These are phyloP conservation scores for Glyphotaelius pellucidus DNA, from an alignment of 2,888 invertebrate genomes.

Conservation along the genomic window DNA sequence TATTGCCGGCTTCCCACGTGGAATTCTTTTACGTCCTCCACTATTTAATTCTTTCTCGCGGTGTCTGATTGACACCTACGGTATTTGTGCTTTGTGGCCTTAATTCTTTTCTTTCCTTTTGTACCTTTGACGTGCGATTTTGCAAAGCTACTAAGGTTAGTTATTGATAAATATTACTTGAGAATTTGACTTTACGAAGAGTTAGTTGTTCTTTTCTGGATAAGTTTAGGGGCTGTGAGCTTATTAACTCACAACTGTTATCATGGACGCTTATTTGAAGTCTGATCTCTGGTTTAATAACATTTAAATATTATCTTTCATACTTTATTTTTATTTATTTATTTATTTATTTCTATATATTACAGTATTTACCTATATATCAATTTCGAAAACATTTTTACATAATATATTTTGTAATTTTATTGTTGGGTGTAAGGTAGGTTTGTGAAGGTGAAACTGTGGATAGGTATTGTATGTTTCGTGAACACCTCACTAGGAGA, in stretches of 20 bases:
- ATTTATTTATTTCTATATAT: too few relatives aligned
- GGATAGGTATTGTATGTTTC: too few relatives aligned
- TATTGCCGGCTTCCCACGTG: background rate
- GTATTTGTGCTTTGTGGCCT: background rate
- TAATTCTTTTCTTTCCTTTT: background rate
- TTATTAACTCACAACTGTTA: background rate
- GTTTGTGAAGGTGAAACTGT: too few relatives aligned
- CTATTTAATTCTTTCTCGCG: background rate
- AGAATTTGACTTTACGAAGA: background rate
- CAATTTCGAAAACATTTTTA: too few relatives aligned
- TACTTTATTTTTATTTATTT: too few relatives aligned
- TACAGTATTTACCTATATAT: too few relatives aligned
- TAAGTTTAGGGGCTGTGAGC: background rate
- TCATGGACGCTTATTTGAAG: background rate
- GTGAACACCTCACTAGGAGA: too few relatives aligned
- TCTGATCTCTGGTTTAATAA: too few relatives aligned
- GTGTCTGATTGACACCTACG: background rate
- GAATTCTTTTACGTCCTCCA: background rate
- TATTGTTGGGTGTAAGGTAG: too few relatives aligned
- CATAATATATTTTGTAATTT: too few relatives aligned
- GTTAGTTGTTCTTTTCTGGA: background rate
- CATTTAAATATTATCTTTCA: too few relatives aligned
- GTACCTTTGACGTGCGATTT: background rate
- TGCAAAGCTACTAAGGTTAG: background rate
- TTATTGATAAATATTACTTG: background rate